A percentile compares a stretch with the other conserved stretches of the same genome.
Conservation (phyloP, 1,140 invertebrate species). For the Cheumatopsyche charites region DNA sequence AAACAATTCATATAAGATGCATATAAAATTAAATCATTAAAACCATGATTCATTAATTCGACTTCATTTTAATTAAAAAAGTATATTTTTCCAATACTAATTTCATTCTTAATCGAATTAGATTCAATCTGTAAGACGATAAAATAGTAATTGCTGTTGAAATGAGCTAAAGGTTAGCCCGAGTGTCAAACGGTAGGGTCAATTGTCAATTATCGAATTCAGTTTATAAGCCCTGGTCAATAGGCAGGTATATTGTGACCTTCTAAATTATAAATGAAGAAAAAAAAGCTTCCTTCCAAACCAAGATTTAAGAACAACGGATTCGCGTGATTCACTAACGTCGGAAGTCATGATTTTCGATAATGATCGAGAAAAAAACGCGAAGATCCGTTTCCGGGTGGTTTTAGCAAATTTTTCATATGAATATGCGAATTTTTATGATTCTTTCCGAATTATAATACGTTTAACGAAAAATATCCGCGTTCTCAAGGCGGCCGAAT, state of each 20-base stretch:
- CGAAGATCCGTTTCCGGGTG: slow-evolving; percentile 1
- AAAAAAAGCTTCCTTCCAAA: slow-evolving; percentile 1
- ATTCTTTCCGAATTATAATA: background rate
- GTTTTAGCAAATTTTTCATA: background rate
- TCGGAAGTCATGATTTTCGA: background rate
- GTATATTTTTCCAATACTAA: too few relatives aligned
- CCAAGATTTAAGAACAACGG: slow-evolving; percentile 6
- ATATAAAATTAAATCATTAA: too few relatives aligned
- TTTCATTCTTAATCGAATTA: too few relatives aligned
- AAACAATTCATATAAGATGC: too few relatives aligned
- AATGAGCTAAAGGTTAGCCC: too few relatives aligned
- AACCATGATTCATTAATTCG: too few relatives aligned
- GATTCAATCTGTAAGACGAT: too few relatives aligned
- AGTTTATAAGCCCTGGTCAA: background rate
- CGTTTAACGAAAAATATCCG: slow-evolving; percentile 7
- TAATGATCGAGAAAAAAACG: background rate
- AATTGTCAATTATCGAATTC: slow-evolving; percentile 13
- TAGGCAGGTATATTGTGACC: background rate
- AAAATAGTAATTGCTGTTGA: too few relatives aligned
- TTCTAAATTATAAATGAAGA: background rate
- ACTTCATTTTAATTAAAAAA: too few relatives aligned
- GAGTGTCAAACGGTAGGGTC: background rate
- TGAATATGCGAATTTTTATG: background rate
- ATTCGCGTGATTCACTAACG: background rate
- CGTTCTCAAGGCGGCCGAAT: background rate